Evolutionary conservation across 2,797 vertebrate species (phyloP).

Genomic region (Notolabrus celidotus): DNA sequence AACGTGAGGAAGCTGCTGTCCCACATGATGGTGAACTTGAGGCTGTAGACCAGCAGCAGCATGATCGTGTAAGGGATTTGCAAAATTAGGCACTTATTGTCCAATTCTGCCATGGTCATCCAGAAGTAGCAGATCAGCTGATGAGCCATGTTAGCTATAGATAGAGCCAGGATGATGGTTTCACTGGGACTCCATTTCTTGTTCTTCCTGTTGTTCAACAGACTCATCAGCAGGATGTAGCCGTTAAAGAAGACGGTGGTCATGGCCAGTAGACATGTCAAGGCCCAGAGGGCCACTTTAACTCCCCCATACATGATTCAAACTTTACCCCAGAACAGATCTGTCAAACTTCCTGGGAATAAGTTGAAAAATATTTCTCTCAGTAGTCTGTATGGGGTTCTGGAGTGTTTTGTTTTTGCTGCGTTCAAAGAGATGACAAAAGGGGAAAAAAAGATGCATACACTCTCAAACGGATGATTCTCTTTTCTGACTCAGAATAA

Average conservation of each 20-base stretch:
- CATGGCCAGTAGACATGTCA: constrained; percentile 73
- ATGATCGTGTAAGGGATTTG: constrained; percentile 53
- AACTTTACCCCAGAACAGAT: constrained; percentile 19
- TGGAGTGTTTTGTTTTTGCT: constrained; percentile 41
- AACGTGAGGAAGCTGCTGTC: constrained; percentile 83
- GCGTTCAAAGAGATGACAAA: constrained; percentile 59
- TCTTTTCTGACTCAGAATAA: constrained; percentile 49
- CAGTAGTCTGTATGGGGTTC: constrained; percentile 30
- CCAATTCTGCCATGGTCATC: constrained; percentile 81
- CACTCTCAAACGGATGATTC: constrained; percentile 51
- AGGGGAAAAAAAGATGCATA: constrained; percentile 22
- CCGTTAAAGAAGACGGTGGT: constrained; percentile 81
- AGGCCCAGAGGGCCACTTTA: constrained; percentile 72
- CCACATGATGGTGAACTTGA: constrained; percentile 85
- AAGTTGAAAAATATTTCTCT: constrained; percentile 15
- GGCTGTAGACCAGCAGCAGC: constrained; percentile 69
- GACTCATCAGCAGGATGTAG: constrained; percentile 79
- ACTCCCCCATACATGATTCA: constrained; percentile 39
- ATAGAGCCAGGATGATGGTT: constrained; percentile 80
- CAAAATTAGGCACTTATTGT: constrained; percentile 58
- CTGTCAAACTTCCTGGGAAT: constrained; percentile 19
- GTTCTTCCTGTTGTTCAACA: constrained; percentile 70
- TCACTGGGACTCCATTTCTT: constrained; percentile 80
- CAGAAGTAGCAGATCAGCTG: constrained; percentile 81
- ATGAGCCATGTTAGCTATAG: constrained; percentile 61